Evolutionary conservation across 2,113 vertebrate genomes (phyloP).

Genomic region (Raphicerus campestris): DNA sequence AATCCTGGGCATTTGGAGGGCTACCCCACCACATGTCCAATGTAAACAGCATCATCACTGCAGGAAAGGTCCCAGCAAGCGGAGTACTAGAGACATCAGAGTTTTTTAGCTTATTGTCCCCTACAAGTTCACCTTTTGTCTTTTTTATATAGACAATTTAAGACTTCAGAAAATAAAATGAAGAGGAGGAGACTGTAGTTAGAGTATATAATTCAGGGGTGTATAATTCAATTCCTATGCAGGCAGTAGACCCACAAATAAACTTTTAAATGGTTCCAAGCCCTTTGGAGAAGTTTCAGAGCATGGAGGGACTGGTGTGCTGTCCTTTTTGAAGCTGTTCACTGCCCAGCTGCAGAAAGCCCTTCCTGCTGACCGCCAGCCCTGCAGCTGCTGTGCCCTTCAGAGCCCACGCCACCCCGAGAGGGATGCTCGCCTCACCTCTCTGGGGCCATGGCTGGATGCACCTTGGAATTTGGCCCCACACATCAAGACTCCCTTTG

Average conservation of each 20-base stretch:
- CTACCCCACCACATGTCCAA: not conserved
- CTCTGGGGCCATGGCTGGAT: not conserved
- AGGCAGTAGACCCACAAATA: not conserved
- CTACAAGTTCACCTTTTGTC: not conserved
- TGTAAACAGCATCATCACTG: not conserved
- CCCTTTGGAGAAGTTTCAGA: not conserved
- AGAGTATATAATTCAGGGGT: not conserved
- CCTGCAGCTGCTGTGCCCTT: not conserved
- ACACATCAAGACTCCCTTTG: not conserved
- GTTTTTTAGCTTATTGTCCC: not conserved
- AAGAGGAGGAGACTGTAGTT: not conserved
- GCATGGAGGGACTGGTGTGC: not conserved
- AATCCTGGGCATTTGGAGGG: not conserved
- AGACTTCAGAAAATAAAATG: constrained; percentile 38
- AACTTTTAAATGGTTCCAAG: not conserved
- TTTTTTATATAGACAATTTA: not conserved
- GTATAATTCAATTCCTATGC: not conserved
- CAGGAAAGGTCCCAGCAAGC: not conserved
- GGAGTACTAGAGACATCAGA: not conserved
- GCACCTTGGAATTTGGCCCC: not conserved
- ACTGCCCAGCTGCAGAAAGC: not conserved
- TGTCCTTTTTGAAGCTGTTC: not conserved
- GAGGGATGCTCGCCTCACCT: not conserved
- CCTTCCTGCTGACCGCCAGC: not conserved
- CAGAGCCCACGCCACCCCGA: not conserved